These are phyloP conservation scores for Pandion haliaetus DNA, from an alignment of 2,113 vertebrate genomes.

Conservation along the genomic window DNA sequence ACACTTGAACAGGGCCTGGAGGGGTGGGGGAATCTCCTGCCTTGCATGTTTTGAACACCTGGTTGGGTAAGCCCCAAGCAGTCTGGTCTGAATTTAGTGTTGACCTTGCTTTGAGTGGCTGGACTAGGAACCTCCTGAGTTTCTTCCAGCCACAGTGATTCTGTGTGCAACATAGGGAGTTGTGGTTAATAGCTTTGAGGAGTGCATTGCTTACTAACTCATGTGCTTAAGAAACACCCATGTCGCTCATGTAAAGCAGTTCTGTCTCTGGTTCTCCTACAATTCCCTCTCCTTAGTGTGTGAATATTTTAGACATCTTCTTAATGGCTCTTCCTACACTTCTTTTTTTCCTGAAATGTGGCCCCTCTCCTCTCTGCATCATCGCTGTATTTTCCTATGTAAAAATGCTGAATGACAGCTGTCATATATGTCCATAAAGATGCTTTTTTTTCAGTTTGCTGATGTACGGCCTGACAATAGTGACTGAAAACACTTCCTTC, in stretches of 20 bases:
- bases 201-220: not conserved
- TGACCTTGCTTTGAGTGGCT: not conserved
- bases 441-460: not conserved
- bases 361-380: not conserved
- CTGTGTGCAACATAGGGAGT: not conserved
- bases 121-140: not conserved
- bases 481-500: not conserved
- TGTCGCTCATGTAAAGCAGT: not conserved
- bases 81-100: not conserved
- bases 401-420: not conserved
- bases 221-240: not conserved
- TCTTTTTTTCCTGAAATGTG: not conserved
- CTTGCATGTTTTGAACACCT: not conserved
- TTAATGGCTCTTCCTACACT: not conserved
- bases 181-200: not conserved
- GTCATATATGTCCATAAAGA: not conserved
- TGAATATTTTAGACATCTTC: not conserved
- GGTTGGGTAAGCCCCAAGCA: not conserved
- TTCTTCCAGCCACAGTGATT: not conserved
- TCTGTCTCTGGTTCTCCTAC: not conserved
- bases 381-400: accelerated
- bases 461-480: not conserved
- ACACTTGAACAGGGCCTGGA: not conserved
- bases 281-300: not conserved
- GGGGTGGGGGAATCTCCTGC: not conserved